A percentile compares a stretch with the other conserved stretches of the same genome.
Conservation (phyloP, 2,113 vertebrate species). For the Gymnorhina tibicen region DNA sequence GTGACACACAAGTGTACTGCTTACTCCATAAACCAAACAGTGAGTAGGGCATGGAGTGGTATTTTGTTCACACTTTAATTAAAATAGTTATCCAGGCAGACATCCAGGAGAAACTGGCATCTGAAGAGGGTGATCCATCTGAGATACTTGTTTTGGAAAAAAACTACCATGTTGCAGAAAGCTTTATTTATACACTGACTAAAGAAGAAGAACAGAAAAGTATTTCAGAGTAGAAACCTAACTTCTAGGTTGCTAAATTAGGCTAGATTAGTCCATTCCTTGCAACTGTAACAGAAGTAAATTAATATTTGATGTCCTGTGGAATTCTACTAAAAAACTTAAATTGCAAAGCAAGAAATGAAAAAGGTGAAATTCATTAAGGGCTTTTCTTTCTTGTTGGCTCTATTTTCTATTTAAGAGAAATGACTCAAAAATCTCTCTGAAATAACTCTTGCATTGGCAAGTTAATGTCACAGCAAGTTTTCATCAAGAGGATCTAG, state of each 20-base stretch:
- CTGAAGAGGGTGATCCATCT: not conserved
- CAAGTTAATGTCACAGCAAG: not conserved
- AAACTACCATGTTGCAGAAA: not conserved
- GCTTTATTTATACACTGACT: not conserved
- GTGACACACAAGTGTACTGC: not conserved
- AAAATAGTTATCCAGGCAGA: not conserved
- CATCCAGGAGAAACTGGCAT: not conserved
- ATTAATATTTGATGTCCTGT: not conserved
- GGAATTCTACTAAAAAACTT: conserved; percentile 29
- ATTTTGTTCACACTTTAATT: not conserved
- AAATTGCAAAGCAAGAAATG: conserved; percentile 16
- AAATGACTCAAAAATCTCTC: not conserved
- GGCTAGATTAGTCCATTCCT: not conserved
- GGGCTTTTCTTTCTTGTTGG: conserved; percentile 34
- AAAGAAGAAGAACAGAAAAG: not conserved
- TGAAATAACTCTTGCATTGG: conserved; percentile 23
- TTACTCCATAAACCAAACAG: not conserved
- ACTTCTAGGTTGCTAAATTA: not conserved
- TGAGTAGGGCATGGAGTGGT: not conserved
- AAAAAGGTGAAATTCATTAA: conserved; percentile 39
- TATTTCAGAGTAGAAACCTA: not conserved
- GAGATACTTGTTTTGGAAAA: not conserved
- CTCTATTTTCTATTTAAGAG: not conserved
- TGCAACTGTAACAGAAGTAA: conserved; percentile 31
- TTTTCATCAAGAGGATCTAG: conserved; percentile 1